Evolutionary conservation across 2,888 invertebrate species (phyloP).

Genomic region (Altica lythri): DNA sequence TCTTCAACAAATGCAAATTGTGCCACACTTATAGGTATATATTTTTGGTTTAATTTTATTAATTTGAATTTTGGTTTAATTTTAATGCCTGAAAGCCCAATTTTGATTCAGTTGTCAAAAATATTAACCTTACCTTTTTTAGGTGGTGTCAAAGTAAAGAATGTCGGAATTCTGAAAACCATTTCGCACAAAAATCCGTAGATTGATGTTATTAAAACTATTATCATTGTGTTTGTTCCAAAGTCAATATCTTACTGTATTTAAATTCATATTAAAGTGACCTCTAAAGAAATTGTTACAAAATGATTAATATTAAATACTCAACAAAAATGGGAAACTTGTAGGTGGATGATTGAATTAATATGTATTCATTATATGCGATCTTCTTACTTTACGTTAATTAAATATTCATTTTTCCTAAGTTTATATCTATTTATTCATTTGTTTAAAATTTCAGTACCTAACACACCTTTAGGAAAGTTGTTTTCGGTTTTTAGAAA

Average conservation of each 20-base stretch:
- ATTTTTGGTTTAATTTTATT: conserved; percentile 1
- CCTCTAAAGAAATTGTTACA: neutral
- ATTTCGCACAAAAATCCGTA: conserved; percentile 27
- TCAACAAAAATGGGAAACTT: conserved; percentile 28
- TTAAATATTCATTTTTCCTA: too few relatives aligned
- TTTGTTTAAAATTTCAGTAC: too few relatives aligned
- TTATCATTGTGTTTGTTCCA: conserved; percentile 12
- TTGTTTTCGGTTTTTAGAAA: too few relatives aligned
- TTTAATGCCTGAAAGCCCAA: conserved; percentile 10
- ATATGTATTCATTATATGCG: conserved; percentile 18
- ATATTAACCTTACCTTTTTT: conserved; percentile 35
- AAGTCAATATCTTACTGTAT: conserved; percentile 6
- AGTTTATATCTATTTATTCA: too few relatives aligned
- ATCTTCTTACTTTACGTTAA: conserved; percentile 15
- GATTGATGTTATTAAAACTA: conserved; percentile 19
- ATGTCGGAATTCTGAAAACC: conserved; percentile 34
- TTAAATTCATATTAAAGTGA: conserved; percentile 14
- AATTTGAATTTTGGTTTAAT: conserved; percentile 14
- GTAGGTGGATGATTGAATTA: conserved; percentile 27
- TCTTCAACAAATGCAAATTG: neutral
- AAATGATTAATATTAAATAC: conserved; percentile 21
- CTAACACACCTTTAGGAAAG: too few relatives aligned
- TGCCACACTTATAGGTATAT: neutral
- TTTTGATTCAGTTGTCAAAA: conserved; percentile 23
- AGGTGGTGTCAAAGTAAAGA: conserved; percentile 30